Conservation (phyloP, 2,797 vertebrate species). For the Ibycter americanus region DNA sequence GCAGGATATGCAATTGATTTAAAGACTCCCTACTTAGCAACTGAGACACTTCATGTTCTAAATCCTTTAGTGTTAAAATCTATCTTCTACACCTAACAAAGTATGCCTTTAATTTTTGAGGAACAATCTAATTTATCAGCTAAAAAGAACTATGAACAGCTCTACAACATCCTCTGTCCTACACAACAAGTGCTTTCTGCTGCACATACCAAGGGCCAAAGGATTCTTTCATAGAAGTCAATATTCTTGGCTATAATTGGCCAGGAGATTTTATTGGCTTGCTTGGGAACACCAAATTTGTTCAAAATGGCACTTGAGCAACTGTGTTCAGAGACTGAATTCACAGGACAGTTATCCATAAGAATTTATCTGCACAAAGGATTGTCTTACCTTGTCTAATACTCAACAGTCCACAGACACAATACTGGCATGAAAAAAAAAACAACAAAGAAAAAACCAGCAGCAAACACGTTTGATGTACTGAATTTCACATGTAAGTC, state of each 20-base stretch:
- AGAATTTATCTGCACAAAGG: not conserved
- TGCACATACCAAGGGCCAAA: not conserved
- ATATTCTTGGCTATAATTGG: not conserved
- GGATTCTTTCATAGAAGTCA: not conserved
- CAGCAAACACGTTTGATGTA: not conserved
- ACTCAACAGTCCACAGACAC: not conserved
- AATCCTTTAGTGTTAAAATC: not conserved
- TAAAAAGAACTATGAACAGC: not conserved
- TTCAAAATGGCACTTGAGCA: not conserved
- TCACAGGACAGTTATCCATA: not conserved
- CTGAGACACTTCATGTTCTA: not conserved
- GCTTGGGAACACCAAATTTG: not conserved
- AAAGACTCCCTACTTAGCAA: constrained; percentile 6
- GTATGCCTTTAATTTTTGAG: not conserved
- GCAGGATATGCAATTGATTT: constrained; percentile 29
- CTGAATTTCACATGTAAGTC: not conserved
- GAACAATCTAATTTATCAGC: not conserved
- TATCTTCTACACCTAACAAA: not conserved
- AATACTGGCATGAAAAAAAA: not conserved
- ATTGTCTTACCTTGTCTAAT: not conserved
- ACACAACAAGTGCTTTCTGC: not conserved
- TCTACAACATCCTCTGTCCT: not conserved
- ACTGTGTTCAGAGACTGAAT: not conserved
- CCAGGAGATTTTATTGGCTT: not conserved
- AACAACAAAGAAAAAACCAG: not conserved